A percentile compares a stretch with the other conserved stretches of the same genome.
These are phyloP conservation scores for Chlorodrepanis virens DNA, from an alignment of 2,113 vertebrate genomes.

Conservation along the genomic window DNA sequence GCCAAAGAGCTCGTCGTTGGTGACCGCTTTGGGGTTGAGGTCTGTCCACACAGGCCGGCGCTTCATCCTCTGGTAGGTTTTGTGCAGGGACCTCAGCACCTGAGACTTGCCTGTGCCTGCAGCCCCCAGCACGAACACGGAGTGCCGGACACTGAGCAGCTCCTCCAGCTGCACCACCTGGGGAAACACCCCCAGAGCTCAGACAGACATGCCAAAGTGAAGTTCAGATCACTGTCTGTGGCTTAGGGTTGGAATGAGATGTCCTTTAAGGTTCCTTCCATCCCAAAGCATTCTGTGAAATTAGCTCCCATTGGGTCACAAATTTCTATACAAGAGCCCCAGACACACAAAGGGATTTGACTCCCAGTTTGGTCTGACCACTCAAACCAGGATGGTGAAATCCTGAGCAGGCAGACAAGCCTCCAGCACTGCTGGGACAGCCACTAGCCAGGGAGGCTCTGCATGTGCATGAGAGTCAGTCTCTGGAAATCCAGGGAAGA, in stretches of 20 bases:
- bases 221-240: neutral
- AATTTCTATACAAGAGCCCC: neutral
- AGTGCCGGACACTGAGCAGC: conserved; percentile 89
- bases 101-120: conserved; percentile 94
- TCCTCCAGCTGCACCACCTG: conserved; percentile 96
- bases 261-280: neutral
- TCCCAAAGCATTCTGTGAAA: neutral
- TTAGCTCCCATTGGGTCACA: neutral
- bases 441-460: neutral
- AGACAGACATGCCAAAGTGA: neutral
- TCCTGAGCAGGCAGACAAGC: neutral
- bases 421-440: neutral
- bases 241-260: neutral
- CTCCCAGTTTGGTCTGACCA: neutral
- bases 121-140: conserved; percentile 91
- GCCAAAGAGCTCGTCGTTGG: conserved; percentile 87
- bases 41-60: conserved; percentile 87
- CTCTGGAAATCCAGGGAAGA: neutral
- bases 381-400: neutral
- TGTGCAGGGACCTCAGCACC: conserved; percentile 87
- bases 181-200: neutral
- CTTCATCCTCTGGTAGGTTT: conserved; percentile 90
- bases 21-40: conserved; percentile 91
- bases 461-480: neutral
- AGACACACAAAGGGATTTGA: neutral